Base-by-base conservation (phyloP, 2,113 vertebrate genomes). In the Podocnemis expansa region DNA sequence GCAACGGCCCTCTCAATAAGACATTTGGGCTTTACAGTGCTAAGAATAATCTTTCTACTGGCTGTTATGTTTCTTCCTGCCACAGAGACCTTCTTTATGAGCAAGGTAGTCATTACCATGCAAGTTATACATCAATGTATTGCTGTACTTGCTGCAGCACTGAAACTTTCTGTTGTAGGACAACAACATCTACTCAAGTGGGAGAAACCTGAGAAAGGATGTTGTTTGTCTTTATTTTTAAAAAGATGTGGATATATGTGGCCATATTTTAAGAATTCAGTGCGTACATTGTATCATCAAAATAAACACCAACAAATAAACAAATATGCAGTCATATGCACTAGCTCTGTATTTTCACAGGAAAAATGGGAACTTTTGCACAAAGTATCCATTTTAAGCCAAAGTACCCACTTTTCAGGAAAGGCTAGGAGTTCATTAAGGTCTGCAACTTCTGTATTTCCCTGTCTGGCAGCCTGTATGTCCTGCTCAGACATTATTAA, bases 321-420 rank as follows among this genome's bases (percentile, higher is more conserved):
- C 19, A 70, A 45, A 80, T 2, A 10, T 10, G 6, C 31, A 83
- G 10, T 58, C 29, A 82, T 43, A 75, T 75, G 22, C 11, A 43
- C 4, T n/a, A 54, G 8, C 1, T 16, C 16, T n/a, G 19, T 5
- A 31, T 76, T 58, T n/a, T 41, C 47, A 27, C 4, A 13, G 9
- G 3, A 21, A 85, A 83, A 22, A n/a, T 80, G 27, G 47, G n/a
- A 67, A 10, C 17, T 38, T 17, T 17, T 76, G 25, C 11, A 67
- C 82, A 5, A 31, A 13, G 17, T 8, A 8, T 54, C 52, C 41
- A 27, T 41, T 81, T 87, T 78, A 84, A 82, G 5, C 38, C 51
- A 52, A 17, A 67, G 84, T 85, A n/a, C n/a, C n/a, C n/a, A n/a
- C n/a, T 80, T 86, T 78, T 82, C 17, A 52, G 45, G 4, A 93